These are phyloP conservation scores for Porites rus DNA, from an alignment of 92 coral and sea anemone genomes.

Conservation along the genomic window DNA sequence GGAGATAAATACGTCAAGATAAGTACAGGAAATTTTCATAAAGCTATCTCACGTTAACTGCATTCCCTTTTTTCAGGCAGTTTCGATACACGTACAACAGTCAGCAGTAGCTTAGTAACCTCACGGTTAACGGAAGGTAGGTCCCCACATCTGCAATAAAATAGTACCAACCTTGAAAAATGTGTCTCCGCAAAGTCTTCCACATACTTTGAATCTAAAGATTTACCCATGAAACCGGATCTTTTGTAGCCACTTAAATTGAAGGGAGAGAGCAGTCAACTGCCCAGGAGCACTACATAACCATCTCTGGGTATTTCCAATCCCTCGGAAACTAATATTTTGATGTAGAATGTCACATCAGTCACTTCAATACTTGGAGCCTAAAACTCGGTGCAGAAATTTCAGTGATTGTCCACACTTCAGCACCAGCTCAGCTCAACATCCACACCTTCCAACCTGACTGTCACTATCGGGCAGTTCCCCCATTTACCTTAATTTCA, in stretches of 20 bases:
- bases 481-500: no score
- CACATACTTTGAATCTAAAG: conserved; percentile 47
- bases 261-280: conserved; percentile 57
- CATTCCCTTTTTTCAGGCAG: no score
- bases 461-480: no score
- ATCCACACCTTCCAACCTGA: no score
- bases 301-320: conserved; percentile 71
- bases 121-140: no score
- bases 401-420: no score
- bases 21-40: no score
- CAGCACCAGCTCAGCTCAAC: no score
- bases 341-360: conserved; percentile 68
- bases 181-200: conserved; percentile 43
- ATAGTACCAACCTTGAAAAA: conserved; percentile 8
- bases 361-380: conserved; percentile 52
- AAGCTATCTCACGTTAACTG: no score
- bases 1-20: no score
- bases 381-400: background rate
- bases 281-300: conserved; percentile 58
- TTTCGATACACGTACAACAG: no score
- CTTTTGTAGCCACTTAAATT: conserved; percentile 47
- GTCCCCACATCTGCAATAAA: conserved; percentile 46
- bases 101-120: no score
- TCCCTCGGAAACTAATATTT: conserved; percentile 65
- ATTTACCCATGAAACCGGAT: conserved; percentile 59